phyloP scores from a whole-genome alignment of 2,113 vertebrate species.

The Mobula hypostoma region DNA sequence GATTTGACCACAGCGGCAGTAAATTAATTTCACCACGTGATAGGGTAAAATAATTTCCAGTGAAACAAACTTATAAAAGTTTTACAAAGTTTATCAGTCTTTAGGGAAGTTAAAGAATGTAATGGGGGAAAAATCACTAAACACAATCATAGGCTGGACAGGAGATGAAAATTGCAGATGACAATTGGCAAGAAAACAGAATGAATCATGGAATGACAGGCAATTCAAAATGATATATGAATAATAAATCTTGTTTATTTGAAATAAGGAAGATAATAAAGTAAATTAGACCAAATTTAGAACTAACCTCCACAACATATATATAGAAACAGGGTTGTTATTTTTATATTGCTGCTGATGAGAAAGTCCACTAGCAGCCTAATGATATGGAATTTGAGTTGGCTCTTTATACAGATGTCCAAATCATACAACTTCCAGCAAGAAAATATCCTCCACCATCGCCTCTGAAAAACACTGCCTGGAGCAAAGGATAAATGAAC shows the following conservation, averaged over 20 bases:
- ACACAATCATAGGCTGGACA: neutral
- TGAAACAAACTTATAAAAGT: neutral
- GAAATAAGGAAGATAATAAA: neutral
- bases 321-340: neutral
- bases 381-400: constrained; percentile 3
- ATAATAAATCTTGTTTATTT: neutral
- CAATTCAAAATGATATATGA: neutral
- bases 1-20: neutral
- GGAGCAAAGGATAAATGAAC: neutral
- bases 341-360: neutral
- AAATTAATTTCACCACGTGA: neutral
- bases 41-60: constrained; percentile 1
- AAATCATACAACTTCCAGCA: neutral
- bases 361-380: neutral
- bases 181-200: neutral
- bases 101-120: neutral
- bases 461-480: neutral
- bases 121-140: constrained; percentile 4
- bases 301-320: neutral
- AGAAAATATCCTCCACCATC: neutral
- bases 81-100: constrained; percentile 1
- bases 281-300: neutral
- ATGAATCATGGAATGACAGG: neutral
- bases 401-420: neutral
- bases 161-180: neutral